Evolutionary conservation across 2,888 invertebrate genomes (phyloP).

Genomic region (Biston stratarius): DNA sequence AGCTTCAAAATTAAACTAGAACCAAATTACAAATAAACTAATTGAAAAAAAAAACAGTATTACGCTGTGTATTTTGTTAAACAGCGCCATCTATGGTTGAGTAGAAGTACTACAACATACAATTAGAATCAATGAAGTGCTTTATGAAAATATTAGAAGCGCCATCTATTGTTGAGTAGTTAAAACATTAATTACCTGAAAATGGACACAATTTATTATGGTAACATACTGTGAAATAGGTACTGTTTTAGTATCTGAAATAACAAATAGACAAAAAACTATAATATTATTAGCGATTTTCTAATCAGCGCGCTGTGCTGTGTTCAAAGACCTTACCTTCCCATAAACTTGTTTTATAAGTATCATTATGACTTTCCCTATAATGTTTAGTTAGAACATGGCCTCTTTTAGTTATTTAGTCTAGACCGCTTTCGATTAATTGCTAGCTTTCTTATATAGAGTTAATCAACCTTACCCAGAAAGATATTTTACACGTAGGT

Average conservation of each 20-base stretch:
- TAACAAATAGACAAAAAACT: background rate
- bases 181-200: no score
- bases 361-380: conserved; percentile 23
- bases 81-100: conserved; percentile 65
- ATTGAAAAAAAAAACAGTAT: background rate
- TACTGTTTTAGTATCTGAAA: no score
- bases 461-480: conserved; percentile 10
- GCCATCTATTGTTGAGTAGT: conserved; percentile 60
- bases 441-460: conserved; percentile 31
- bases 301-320: background rate
- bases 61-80: background rate
- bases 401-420: conserved; percentile 32
- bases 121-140: background rate
- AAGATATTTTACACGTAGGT: background rate
- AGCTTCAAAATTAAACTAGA: background rate
- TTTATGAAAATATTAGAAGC: conserved; percentile 17
- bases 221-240: no score
- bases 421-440: conserved; percentile 44
- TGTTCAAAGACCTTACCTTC: background rate
- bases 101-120: conserved; percentile 43
- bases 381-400: conserved; percentile 30
- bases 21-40: background rate
- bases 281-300: background rate
- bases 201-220: no score
- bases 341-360: conserved; percentile 27